These are phyloP conservation scores for Procambarus clarkii DNA, from an alignment of 1,140 invertebrate genomes.

Conservation along the genomic window DNA sequence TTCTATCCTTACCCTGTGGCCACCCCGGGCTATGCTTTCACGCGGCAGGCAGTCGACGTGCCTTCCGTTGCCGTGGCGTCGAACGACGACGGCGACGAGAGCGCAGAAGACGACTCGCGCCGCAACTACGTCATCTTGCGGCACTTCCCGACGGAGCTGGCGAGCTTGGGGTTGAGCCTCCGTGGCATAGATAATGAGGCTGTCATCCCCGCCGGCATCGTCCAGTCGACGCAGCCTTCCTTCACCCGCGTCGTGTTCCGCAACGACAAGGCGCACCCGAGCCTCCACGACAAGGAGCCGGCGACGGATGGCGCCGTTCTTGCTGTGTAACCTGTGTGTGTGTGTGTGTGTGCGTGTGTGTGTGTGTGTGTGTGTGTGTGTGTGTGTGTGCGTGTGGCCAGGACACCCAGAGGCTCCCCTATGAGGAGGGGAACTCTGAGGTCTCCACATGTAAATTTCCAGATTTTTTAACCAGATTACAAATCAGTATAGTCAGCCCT, in stretches of 20 bases:
- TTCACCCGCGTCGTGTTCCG: conserved; percentile 25
- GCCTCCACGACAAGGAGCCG: conserved; percentile 1
- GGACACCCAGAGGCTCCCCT: not conserved
- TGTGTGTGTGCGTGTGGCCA: conserved; percentile 17
- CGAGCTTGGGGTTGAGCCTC: not conserved
- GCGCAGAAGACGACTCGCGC: not conserved
- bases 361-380: conserved; percentile 14
- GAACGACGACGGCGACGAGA: conserved; percentile 3
- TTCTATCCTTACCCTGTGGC: not conserved
- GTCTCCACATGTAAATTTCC: not conserved
- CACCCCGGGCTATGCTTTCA: not conserved
- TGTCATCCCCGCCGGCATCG: conserved; percentile 35
- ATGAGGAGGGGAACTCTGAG: not conserved
- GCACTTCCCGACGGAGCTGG: conserved; percentile 33
- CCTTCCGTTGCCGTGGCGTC: too few relatives aligned
- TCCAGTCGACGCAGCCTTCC: conserved; percentile 21
- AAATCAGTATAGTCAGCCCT: not conserved
- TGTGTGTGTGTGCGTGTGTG: conserved; percentile 21
- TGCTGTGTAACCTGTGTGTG: not conserved
- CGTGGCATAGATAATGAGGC: not conserved
- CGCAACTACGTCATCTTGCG: not conserved
- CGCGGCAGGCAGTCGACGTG: not conserved
- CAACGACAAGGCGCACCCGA: conserved; percentile 51
- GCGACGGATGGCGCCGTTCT: not conserved
- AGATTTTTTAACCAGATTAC: not conserved